Evolutionary conservation across 2,113 vertebrate genomes (phyloP), one percentile per base, ranked within the genome.

Genomic region (Pogona vitticeps): DNA sequence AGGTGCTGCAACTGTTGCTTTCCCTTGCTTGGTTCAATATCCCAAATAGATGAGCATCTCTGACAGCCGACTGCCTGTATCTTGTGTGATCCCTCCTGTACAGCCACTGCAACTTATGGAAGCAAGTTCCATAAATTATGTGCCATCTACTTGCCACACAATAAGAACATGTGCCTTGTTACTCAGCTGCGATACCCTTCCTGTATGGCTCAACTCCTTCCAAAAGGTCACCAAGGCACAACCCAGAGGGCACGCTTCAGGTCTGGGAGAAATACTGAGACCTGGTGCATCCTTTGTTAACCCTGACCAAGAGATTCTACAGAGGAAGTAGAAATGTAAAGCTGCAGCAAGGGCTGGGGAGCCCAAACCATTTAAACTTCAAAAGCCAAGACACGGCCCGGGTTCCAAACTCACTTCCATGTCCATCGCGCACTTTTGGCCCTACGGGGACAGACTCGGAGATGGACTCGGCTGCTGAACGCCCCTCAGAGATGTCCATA

Each of bases 401-500:
- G 4, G n/a, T 61, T 65, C 31, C 58, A 81, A 85, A 97, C 97
- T 98, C 92, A 99, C 99, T 98, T 93, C 98, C 98, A 86, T 96
- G 94, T 83, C 98, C 98, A 3, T 99, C 98, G 33, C 98, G 97
- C 94, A 99, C 99, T 78, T 98, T 98, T 15, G 99, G 99, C 76
- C 99, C 99, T n/a, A 98, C 97, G 0, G 98, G 98, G 42, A 98
- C 93, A 46, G 98, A 97, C 89, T 97, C 97, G 0, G 97, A 97
- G 93, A 99, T 98, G 75, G 98, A 99, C 75, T 98, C 99, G 0
- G 97, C 98, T 18, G 97, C 98, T 0, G 98, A 99, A 88, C 98
- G 98, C 18, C 98, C 98, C 91, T 99, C 99, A 0, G 99, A 99
- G 92, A 99, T 98, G 80, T 99, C 99, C 99, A 99, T 99, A 80